Conservation (phyloP, 2,888 invertebrate species). For the Scrobipalpa costella region DNA sequence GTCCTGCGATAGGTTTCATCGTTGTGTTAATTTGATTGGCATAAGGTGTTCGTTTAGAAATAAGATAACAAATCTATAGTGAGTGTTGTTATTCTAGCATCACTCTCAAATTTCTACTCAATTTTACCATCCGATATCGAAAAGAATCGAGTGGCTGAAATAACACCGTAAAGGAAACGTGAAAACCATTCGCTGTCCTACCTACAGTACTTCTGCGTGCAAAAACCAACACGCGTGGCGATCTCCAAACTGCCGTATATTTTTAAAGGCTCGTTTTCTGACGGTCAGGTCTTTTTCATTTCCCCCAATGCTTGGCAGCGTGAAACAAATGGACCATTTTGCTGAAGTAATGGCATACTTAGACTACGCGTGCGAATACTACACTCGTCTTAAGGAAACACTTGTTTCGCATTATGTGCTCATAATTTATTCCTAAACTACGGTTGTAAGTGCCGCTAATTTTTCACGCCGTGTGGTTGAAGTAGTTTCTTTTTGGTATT, state of each 20-base stretch:
- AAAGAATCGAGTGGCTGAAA: background rate
- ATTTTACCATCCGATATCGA: background rate
- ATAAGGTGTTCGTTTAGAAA: no score
- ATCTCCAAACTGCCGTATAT: constrained; percentile 19
- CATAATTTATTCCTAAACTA: constrained; percentile 37
- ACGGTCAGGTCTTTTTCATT: constrained; percentile 40
- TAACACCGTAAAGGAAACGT: background rate
- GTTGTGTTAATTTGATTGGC: no score
- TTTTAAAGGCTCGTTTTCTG: constrained; percentile 34
- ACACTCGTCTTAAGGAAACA: constrained; percentile 35
- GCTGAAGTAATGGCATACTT: constrained; percentile 48
- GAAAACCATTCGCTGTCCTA: background rate
- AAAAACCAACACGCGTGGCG: constrained; percentile 3
- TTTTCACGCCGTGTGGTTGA: background rate
- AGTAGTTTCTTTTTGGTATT: background rate
- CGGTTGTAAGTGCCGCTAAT: background rate
- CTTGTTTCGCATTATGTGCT: constrained; percentile 40
- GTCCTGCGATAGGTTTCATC: no score
- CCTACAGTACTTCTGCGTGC: background rate
- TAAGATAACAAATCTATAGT: no score
- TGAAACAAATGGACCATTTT: constrained; percentile 48
- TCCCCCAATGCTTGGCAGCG: constrained; percentile 42
- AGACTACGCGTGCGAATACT: constrained; percentile 42
- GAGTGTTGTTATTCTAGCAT: background rate
- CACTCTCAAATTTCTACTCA: background rate